Evolutionary conservation across 1,140 invertebrate genomes (phyloP), one percentile per base, ranked within the genome.

Genomic region (Maniola jurtina): DNA sequence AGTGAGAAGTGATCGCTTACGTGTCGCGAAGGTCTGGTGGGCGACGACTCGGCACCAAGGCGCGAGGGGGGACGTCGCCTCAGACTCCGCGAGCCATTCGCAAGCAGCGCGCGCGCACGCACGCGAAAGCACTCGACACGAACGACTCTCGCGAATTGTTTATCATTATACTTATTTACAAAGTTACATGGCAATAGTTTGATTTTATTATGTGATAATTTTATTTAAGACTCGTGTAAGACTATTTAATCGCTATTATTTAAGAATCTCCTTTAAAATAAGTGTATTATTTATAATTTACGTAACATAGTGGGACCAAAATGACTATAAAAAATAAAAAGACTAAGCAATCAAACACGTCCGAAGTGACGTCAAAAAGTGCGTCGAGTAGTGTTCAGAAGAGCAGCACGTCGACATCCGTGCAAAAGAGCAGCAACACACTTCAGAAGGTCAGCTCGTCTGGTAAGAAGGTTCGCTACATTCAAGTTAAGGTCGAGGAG

Each of bases 301-400:
- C 54, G 66, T 68, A 66, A 68, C 63, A 70, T 72, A 70, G 83
- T 86, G 85, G 64, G 71, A 78, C 61, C 81, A 89, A 88, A 88
- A 90, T 90, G 88, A 90, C 88, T 73, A 89, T 90, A 84, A 90
- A 90, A 89, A 90, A 89, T 84, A 90, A 90, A 90, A 90, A 90
- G 87, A 90, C 86, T 90, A 90, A 89, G 67, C 83, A 88, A 75
- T 76, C 86, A 55, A 86, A 81, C 66, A 71, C 78, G 64, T 81
- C 84, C 34, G 83, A 89, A 79, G 85, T 88, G 79, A 81, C 82
- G 45, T 78, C 81, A 15, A 84, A 77, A 62, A 88, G 83, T 84
- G 86, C 84, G 25, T 87, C 86, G 64, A 89, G 73, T 52, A 89
- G 85, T 87, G 86, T 86, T 57, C 88, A 90, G 72, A 89, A 88